Percentiles rank a stretch among this genome's conserved stretches.
phyloP scores from a whole-genome alignment of 2,888 invertebrate genomes.

The Hirtodrosophila histrioides region DNA sequence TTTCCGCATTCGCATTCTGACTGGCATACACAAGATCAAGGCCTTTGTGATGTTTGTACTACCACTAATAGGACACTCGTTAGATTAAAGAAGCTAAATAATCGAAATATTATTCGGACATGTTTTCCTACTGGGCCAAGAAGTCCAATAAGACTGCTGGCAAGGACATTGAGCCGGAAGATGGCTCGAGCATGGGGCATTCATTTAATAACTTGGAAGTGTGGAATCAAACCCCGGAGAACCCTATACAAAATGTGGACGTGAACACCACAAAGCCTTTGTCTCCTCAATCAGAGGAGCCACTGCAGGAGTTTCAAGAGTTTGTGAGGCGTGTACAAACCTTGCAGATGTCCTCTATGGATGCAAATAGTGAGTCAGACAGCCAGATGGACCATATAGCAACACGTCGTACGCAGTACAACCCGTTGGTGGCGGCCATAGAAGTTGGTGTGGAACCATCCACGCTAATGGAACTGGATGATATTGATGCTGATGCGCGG shows the following conservation, averaged over 20 bases:
- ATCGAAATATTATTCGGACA: constrained; percentile 13
- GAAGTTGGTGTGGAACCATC: constrained; percentile 79
- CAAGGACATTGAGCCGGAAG: constrained; percentile 2
- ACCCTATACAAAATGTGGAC: neutral
- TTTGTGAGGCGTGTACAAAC: constrained; percentile 74
- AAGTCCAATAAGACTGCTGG: constrained; percentile 26
- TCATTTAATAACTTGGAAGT: neutral
- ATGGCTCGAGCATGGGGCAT: constrained; percentile 5
- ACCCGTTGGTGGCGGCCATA: constrained; percentile 29
- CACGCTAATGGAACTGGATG: constrained; percentile 61
- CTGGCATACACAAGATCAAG: constrained; percentile 62
- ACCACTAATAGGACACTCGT: neutral
- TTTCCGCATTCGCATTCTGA: constrained; percentile 39
- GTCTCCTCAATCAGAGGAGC: constrained; percentile 27
- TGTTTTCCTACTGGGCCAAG: constrained; percentile 69
- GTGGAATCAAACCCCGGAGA: neutral
- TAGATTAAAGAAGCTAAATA: constrained; percentile 3
- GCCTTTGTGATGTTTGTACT: constrained; percentile 33
- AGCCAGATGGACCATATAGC: neutral
- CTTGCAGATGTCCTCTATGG: constrained; percentile 67
- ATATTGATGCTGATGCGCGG: constrained; percentile 8
- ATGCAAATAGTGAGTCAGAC: neutral
- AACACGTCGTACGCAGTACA: neutral
- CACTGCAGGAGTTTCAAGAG: constrained; percentile 75
- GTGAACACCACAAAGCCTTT: constrained; percentile 9